Conservation (phyloP, 2,888 invertebrate genomes). For the Drosophila phalerata region DNA sequence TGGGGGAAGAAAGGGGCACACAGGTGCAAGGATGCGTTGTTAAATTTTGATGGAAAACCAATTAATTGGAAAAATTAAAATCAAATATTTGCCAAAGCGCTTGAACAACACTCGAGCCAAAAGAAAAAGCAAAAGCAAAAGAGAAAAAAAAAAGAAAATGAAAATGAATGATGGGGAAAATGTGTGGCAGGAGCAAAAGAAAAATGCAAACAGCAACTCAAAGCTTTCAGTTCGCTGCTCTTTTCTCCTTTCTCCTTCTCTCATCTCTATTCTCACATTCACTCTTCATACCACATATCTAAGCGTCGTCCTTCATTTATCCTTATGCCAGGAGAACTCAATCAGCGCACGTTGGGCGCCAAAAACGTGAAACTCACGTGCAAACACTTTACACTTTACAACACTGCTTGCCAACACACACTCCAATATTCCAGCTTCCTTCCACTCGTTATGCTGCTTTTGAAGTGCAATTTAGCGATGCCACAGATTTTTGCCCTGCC, state of each 20-base stretch:
- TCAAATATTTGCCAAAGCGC: conserved; percentile 80
- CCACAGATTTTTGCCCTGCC: conserved; percentile 70
- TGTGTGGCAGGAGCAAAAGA: conserved; percentile 22
- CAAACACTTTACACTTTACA: conserved; percentile 76
- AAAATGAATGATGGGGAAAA: conserved; percentile 12
- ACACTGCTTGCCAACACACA: conserved; percentile 4
- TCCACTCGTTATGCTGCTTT: conserved; percentile 48
- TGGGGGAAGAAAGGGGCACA: not conserved
- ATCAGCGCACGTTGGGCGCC: conserved; percentile 79
- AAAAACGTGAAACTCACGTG: conserved; percentile 70
- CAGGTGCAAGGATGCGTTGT: conserved; percentile 54
- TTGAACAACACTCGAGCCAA: conserved; percentile 68
- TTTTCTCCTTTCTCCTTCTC: conserved; percentile 22
- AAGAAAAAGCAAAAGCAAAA: conserved; percentile 19
- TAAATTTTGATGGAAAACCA: conserved; percentile 79
- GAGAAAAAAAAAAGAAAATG: conserved; percentile 3
- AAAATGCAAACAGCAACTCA: conserved; percentile 39
- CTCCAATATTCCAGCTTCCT: conserved; percentile 6
- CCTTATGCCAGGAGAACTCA: conserved; percentile 75
- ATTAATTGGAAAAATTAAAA: conserved; percentile 80
- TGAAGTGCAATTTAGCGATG: conserved; percentile 78
- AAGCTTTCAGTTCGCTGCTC: conserved; percentile 51
- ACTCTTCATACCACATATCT: conserved; percentile 70
- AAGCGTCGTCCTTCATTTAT: conserved; percentile 79
- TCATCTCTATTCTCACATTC: conserved; percentile 6